Evolutionary conservation across 2,888 invertebrate genomes (phyloP).

Genomic region (Cyclophora punctaria): DNA sequence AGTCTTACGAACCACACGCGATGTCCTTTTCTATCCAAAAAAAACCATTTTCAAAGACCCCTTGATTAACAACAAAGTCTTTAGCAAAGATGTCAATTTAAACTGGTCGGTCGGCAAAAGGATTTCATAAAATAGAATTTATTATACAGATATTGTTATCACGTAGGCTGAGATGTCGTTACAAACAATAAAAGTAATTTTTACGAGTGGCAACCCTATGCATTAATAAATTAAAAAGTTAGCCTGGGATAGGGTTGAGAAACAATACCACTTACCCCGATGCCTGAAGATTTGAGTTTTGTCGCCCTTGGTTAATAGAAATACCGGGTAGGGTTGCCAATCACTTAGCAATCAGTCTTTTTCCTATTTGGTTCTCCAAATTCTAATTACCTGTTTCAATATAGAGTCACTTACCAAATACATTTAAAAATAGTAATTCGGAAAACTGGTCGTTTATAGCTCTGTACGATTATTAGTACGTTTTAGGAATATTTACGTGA

Average conservation of each 20-base stretch:
- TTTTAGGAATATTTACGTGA: too few species aligned
- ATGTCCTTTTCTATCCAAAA: constrained; percentile 22
- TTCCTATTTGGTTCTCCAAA: too few species aligned
- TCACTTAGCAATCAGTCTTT: neutral
- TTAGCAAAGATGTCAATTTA: constrained; percentile 24
- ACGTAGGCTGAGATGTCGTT: constrained; percentile 73
- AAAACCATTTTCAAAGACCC: constrained; percentile 22
- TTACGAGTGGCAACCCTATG: constrained; percentile 68
- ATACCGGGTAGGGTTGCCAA: constrained; percentile 27
- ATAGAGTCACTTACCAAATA: too few species aligned
- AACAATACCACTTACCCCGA: constrained; percentile 67
- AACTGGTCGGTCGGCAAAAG: constrained; percentile 25
- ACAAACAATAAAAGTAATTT: constrained; percentile 75
- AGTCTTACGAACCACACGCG: constrained; percentile 49
- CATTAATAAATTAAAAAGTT: constrained; percentile 73
- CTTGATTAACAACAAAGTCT: constrained; percentile 1
- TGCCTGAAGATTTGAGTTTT: constrained; percentile 56
- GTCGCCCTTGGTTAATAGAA: constrained; percentile 48
- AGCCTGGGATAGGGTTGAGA: constrained; percentile 49
- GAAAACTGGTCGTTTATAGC: too few species aligned
- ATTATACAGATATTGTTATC: constrained; percentile 67
- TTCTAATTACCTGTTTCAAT: too few species aligned
- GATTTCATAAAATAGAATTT: constrained; percentile 52
- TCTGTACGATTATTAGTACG: too few species aligned
- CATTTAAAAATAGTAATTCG: too few species aligned